Conservation (phyloP, 2,113 vertebrate species). For the Python bivittatus region DNA sequence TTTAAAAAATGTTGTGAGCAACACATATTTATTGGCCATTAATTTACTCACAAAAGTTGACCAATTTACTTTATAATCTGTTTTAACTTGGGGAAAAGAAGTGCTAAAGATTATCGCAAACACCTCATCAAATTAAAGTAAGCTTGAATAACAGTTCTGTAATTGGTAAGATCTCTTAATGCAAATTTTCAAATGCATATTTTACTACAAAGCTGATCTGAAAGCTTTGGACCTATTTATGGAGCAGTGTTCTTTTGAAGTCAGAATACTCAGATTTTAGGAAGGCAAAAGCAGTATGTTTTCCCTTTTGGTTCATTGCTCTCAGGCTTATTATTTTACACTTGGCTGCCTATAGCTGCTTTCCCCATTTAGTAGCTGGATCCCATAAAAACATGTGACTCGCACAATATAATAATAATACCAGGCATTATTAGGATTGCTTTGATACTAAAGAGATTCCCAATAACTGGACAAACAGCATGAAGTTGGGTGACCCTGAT, state of each 20-base stretch:
- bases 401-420: constrained; percentile 3
- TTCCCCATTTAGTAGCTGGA: neutral
- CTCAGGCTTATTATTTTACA: neutral
- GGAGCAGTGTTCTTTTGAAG: neutral
- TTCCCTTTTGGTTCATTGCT: neutral
- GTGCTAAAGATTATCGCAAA: neutral
- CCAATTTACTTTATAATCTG: neutral
- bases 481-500: neutral
- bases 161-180: neutral
- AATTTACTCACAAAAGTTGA: neutral
- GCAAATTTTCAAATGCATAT: neutral
- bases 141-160: neutral
- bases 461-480: neutral
- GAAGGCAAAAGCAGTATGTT: neutral
- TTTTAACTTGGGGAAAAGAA: neutral
- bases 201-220: neutral
- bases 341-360: neutral
- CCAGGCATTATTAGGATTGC: neutral
- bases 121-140: neutral
- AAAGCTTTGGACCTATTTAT: neutral
- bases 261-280: neutral
- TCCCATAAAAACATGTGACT: constrained; percentile 9
- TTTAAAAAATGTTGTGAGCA: neutral
- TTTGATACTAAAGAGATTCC: constrained; percentile 1
- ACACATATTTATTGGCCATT: neutral